Base-by-base conservation (phyloP, 2,797 vertebrate species). In the Clamator glandarius region DNA sequence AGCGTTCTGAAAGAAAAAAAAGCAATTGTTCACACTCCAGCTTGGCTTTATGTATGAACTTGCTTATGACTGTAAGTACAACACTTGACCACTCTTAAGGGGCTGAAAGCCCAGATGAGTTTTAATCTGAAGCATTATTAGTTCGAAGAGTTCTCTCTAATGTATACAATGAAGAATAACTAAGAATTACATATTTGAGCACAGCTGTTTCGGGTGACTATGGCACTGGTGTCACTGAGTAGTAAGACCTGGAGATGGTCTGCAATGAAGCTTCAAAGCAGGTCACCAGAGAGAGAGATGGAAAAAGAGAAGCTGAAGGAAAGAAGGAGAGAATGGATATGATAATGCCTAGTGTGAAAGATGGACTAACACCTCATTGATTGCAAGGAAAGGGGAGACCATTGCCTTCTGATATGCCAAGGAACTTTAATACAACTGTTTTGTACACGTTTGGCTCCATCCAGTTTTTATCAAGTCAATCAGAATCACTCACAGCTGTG, bases 41-140 rank as follows among this genome's bases (percentile, higher is more conserved):
- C 24, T 87, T 88, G 63, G 59, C 41, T 58, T 83, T 79, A 59
- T 52, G 73, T 90, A 64, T 54, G 29, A 39, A 58, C 67, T 86
- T 69, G 29, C 76, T 86, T 89, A 44, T 0, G 1, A 79, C 66
- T 63, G 7, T 61, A 92, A 88, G 66, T 73, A 63, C 36, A 82
- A 67, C 0, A 0, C 44, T 64, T 93, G 79, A 93, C 67, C 89
- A 66, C 48, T 70, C 41, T 64, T 52, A 88, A 95, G 92, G 61
- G 83, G 66, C 52, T 91, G 48, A 84, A 85, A 87, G 42, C 51
- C 58, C 57, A 84, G 62, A 52, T 73, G 72, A 87, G 8, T 90
- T 95, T 87, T 78, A 67, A 87, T 86, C 84, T 81, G 81, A 94
- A 86, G 16, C 24, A 57, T 73, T 92, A 81, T 83, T 81, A 76